Base-by-base conservation (phyloP, 1,140 invertebrate genomes). In the Dinothrombium tinctorium region DNA sequence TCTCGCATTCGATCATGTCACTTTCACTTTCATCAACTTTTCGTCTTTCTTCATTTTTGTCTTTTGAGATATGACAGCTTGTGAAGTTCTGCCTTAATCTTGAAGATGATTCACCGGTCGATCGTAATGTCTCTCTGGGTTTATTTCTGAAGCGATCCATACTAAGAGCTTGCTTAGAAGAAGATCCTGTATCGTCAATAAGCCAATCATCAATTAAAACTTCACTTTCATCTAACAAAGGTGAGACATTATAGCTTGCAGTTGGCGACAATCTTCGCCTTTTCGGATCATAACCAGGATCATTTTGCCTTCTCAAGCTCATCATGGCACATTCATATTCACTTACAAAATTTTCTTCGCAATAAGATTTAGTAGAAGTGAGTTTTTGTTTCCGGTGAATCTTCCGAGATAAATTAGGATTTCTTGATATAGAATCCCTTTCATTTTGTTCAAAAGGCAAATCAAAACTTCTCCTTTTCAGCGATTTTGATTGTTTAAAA, bases 401-500 rank as follows among this genome's bases (percentile, higher is more conserved):
- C 28, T 3, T n/a, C 3, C 28, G 28, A 29, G 28, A 29, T 29
- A 15, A 29, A 4, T 29, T 11, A 29, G 28, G 15, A 2, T 15
- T 11, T 4, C 15, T 29, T 2, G 28, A 29, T 29, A 11, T 15
- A 8, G n/a, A 28, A 51, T 29, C 15, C 15, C 11, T n/a, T 4
- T n/a, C 11, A 29, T 4, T 29, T 29, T 11, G 4, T 15, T 2
- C 11, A 29, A 9, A 17, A 35, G 15, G 11, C 11, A 12, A 17
- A 4, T 9, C 20, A 17, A 17, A 35, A 19, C 11, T 35, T 35
- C 11, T 35, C 15, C 33, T 17, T 35, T 35, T 35, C 0, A 35
- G 8, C 12, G 19, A 23, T 14, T 23, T 56, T 62, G 73, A 26
- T 90, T 96, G 47, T 87, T 89, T 22, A 86, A 87, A 4, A 62